Evolutionary conservation across 30 jellyfish, hydroid and myxozoan species (phyloP).

Genomic region (Aurelia aurita complex sp. Pacific): DNA sequence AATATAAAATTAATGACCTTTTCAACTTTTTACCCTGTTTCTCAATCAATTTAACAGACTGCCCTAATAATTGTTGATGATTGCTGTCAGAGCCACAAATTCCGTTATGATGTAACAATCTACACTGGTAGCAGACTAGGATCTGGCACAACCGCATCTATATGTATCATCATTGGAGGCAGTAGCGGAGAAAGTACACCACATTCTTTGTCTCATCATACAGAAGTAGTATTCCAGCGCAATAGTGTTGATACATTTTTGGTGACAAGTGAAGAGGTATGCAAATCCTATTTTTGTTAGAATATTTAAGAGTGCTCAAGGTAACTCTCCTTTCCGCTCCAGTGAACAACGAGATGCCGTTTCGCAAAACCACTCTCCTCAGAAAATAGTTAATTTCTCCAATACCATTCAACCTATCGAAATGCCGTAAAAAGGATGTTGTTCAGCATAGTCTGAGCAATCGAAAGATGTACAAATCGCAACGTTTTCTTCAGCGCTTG

Average conservation of each 20-base stretch:
- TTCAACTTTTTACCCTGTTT: background rate
- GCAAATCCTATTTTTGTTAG: too few species aligned
- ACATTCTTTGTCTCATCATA: constrained; percentile 20
- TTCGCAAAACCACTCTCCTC: too few species aligned
- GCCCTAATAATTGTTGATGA: constrained; percentile 16
- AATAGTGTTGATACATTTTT: constrained; percentile 73
- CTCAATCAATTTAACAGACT: constrained; percentile 21
- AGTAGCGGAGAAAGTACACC: constrained; percentile 59
- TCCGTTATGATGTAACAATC: too few species aligned
- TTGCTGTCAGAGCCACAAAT: constrained; percentile 35
- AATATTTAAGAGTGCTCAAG: too few species aligned
- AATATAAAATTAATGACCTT: background rate
- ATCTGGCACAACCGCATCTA: constrained; percentile 81
- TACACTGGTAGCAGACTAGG: constrained; percentile 46
- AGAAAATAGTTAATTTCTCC: too few species aligned
- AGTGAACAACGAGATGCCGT: too few species aligned
- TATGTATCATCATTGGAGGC: constrained; percentile 62
- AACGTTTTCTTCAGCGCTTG: too few species aligned
- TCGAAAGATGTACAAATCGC: too few species aligned
- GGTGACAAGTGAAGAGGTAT: constrained; percentile 37
- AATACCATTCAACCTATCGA: too few species aligned
- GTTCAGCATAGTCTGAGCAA: too few species aligned
- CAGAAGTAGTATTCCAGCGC: constrained; percentile 40
- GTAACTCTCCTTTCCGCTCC: too few species aligned
- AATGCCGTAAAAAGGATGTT: too few species aligned